These are phyloP conservation scores for Neria commutata DNA, from an alignment of 2,888 invertebrate genomes.

Conservation along the genomic window DNA sequence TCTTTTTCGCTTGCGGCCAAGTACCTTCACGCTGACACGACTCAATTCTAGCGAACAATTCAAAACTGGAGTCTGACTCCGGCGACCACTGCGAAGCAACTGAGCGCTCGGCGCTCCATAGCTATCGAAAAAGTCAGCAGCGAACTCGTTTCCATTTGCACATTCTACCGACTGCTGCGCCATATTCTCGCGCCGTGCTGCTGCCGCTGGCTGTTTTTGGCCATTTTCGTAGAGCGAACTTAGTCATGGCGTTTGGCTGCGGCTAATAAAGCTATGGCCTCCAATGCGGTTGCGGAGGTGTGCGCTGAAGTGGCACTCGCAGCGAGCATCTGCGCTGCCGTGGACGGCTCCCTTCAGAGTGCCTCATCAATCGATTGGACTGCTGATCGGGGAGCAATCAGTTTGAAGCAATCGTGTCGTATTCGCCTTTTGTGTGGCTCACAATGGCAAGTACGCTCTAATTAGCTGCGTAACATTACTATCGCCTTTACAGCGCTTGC, in stretches of 20 bases:
- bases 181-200: background rate
- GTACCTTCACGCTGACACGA: background rate
- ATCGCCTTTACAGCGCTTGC: background rate
- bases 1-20: background rate
- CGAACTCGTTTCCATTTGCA: background rate
- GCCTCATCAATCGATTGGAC: too few relatives aligned
- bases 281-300: too few relatives aligned
- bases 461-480: background rate
- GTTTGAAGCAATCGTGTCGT: too few relatives aligned
- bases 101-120: constrained; percentile 27
- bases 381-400: too few relatives aligned
- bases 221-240: too few relatives aligned
- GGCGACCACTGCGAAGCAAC: constrained; percentile 44
- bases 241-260: too few relatives aligned
- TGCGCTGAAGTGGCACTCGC: too few relatives aligned
- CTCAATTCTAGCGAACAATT: background rate
- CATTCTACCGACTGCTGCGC: background rate
- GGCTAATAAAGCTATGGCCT: too few relatives aligned
- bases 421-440: too few relatives aligned
- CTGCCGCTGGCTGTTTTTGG: background rate
- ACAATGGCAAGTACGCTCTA: background rate
- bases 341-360: too few relatives aligned
- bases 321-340: too few relatives aligned
- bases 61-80: constrained; percentile 29
- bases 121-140: background rate